Evolutionary conservation across 1,140 invertebrate species (phyloP).

Genomic region (Ptiloglossa arizonensis): DNA sequence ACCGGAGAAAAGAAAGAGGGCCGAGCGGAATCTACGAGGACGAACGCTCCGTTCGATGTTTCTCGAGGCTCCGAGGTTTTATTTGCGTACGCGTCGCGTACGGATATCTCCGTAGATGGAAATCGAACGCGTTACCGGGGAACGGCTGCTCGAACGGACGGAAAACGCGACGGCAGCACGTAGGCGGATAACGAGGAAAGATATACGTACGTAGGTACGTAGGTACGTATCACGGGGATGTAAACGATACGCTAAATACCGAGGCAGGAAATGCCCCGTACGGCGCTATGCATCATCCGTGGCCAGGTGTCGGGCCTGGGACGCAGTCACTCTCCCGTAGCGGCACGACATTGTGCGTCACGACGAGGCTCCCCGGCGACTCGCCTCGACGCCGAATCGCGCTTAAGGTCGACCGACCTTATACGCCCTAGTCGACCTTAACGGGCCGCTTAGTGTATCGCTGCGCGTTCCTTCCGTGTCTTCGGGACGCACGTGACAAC

Average conservation of each 20-base stretch:
- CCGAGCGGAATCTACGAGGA: not conserved
- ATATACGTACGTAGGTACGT: slow-evolving; percentile 54
- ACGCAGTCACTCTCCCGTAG: slow-evolving; percentile 14
- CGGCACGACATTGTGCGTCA: slow-evolving; percentile 49
- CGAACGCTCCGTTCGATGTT: not conserved
- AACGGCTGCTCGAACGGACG: slow-evolving; percentile 30
- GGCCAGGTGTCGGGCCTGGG: slow-evolving; percentile 69
- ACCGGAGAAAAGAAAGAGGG: not conserved
- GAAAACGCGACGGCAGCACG: slow-evolving; percentile 46
- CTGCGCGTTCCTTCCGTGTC: slow-evolving; percentile 55
- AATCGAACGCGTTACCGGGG: slow-evolving; percentile 3
- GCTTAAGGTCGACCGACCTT: slow-evolving; percentile 62
- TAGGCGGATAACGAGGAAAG: slow-evolving; percentile 74
- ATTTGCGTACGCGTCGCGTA: not conserved
- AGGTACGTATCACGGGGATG: slow-evolving; percentile 57
- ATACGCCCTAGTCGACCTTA: slow-evolving; percentile 64
- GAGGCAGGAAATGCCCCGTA: slow-evolving; percentile 74
- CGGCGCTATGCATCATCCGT: slow-evolving; percentile 74
- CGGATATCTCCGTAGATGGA: slow-evolving; percentile 17
- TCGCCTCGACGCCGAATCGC: slow-evolving; percentile 33
- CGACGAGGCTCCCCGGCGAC: slow-evolving; percentile 12
- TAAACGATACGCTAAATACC: slow-evolving; percentile 71
- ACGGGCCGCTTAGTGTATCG: slow-evolving; percentile 42
- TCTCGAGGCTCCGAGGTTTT: not conserved
- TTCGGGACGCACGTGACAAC: slow-evolving; percentile 54